Base-by-base conservation (phyloP, 2,888 invertebrate species). In the Eledona agricola region DNA sequence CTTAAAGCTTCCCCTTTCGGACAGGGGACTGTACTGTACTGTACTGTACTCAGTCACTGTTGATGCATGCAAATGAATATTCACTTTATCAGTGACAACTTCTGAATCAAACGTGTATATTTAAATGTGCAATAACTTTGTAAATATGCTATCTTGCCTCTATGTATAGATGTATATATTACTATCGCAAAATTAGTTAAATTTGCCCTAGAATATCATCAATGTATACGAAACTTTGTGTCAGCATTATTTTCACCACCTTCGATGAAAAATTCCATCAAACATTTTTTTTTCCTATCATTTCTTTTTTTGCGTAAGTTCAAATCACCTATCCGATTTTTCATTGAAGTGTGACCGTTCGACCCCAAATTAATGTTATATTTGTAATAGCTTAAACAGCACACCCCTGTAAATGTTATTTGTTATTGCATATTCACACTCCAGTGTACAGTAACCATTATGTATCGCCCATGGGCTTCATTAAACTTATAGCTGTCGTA, bases 41-140 rank as follows among this genome's bases (percentile, higher is more conserved):
- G n/a, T n/a, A n/a, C n/a, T n/a, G n/a, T n/a, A n/a, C n/a, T n/a
- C n/a, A n/a, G n/a, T 55, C 38, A 46, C 50, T 51, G 55, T 46
- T 55, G 34, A 51, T 55, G 51, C 50, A 55, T 51, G 51, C 51
- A 51, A 51, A 46, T 51, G 46, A 51, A 55, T 49, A 57, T 54
- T 54, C 54, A 54, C 54, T 45, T 35, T 49, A 42, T 38, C 34
- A 47, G 40, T 47, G 49, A 54, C 43, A 37, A 45, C 35, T 55
- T 57, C 43, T 49, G 40, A 57, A 47, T 43, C 55, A 53, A 53
- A 58, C 50, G 49, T 72, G 72, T 75, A 73, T 72, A 73, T 73
- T 73, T 72, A 67, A 72, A 75, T 76, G 76, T 77, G 76, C 76
- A 77, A 77, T 76, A 77, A 76, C 71, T 72, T 67, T 75, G 73